phyloP scores from a whole-genome alignment of 2,888 invertebrate species.

The Leistus spinibarbis region DNA sequence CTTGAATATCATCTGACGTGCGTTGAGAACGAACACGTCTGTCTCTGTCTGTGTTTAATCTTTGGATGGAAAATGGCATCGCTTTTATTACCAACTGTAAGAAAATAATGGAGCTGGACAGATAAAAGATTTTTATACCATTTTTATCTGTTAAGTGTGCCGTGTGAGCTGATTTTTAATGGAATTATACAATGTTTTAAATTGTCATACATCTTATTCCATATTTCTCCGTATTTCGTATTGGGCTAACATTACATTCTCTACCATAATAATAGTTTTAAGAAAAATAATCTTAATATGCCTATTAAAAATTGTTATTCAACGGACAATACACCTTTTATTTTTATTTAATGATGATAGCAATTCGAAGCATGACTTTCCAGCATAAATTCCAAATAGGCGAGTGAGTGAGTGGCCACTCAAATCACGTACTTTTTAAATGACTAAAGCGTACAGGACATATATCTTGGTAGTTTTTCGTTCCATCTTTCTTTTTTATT shows the following conservation, averaged over 20 bases:
- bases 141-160: not conserved
- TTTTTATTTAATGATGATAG: not conserved
- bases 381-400: not conserved
- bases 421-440: conserved; percentile 30
- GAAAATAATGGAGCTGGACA: not conserved
- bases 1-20: not conserved
- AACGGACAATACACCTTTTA: not conserved
- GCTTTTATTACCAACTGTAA: not conserved
- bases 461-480: conserved; percentile 11
- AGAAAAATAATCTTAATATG: too few species aligned
- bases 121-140: not conserved
- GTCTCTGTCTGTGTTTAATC: not conserved
- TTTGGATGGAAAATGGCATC: not conserved
- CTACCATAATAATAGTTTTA: too few species aligned
- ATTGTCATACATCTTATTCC: not conserved
- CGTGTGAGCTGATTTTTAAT: not conserved
- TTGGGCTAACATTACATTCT: too few species aligned
- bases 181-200: not conserved
- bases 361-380: not conserved
- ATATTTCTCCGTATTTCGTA: too few species aligned
- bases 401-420: too few species aligned
- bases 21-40: not conserved
- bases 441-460: conserved; percentile 31
- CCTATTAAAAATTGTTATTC: not conserved
- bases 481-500: not conserved